phyloP scores from a whole-genome alignment of 2,888 invertebrate species.

The Platynereis dumerilii region DNA sequence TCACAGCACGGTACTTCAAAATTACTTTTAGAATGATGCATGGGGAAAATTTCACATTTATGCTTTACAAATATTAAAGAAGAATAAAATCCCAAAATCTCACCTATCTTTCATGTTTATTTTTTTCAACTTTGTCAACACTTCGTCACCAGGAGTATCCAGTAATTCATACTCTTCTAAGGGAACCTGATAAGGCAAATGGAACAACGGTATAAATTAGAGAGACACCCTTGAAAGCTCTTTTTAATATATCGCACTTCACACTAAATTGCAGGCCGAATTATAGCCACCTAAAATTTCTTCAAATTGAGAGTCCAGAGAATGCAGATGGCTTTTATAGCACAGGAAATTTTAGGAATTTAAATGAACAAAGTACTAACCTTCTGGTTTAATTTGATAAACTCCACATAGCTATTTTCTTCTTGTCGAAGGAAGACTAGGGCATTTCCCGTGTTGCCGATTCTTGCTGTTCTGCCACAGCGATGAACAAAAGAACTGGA shows the following conservation, averaged over 20 bases:
- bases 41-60: too few species aligned
- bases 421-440: slow-evolving; percentile 82
- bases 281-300: too few species aligned
- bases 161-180: slow-evolving; percentile 49
- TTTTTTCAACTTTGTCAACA: slow-evolving; percentile 69
- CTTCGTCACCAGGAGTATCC: slow-evolving; percentile 38
- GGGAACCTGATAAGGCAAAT: slow-evolving; percentile 47
- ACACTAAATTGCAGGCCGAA: too few species aligned
- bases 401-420: slow-evolving; percentile 89
- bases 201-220: too few species aligned
- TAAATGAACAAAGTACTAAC: slow-evolving; percentile 64
- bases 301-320: too few species aligned
- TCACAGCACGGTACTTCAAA: too few species aligned
- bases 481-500: slow-evolving; percentile 88
- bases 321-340: too few species aligned
- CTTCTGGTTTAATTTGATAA: slow-evolving; percentile 88
- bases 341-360: too few species aligned
- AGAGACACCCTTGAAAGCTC: too few species aligned
- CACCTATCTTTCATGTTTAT: slow-evolving; percentile 72
- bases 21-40: too few species aligned
- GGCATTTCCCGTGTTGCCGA: slow-evolving; percentile 85
- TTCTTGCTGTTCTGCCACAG: slow-evolving; percentile 91
- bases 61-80: slow-evolving; percentile 1
- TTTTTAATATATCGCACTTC: too few species aligned
- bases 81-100: background rate